Evolutionary conservation across 2,113 vertebrate genomes (phyloP).

Genomic region (Hippocampus comes): DNA sequence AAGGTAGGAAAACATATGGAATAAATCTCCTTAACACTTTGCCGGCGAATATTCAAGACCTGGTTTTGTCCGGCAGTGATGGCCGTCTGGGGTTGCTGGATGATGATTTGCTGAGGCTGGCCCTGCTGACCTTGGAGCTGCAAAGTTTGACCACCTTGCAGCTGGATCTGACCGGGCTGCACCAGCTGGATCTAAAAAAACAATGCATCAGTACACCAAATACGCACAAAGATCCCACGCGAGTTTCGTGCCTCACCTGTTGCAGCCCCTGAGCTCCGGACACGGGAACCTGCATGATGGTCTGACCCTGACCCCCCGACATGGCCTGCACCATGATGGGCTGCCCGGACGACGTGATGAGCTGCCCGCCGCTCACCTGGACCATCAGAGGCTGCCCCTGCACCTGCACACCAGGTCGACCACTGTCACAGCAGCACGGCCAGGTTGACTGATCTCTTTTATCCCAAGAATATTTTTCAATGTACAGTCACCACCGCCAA

Average conservation of each 20-base stretch:
- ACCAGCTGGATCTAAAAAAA: slow-evolving; percentile 81
- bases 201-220: not conserved
- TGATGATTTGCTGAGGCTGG: slow-evolving; percentile 96
- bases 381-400: slow-evolving; percentile 98
- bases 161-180: slow-evolving; percentile 95
- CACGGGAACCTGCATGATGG: slow-evolving; percentile 96
- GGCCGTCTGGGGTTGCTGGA: slow-evolving; percentile 97
- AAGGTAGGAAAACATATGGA: not conserved
- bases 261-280: slow-evolving; percentile 93
- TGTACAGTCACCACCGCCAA: not conserved
- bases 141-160: slow-evolving; percentile 93
- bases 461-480: not conserved
- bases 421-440: slow-evolving; percentile 21
- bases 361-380: slow-evolving; percentile 95
- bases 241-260: slow-evolving; percentile 75
- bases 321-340: slow-evolving; percentile 99
- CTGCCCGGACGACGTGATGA: slow-evolving; percentile 96
- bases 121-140: slow-evolving; percentile 96
- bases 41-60: slow-evolving; percentile 63
- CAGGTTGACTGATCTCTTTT: not conserved
- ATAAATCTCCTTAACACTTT: not conserved
- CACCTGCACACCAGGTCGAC: slow-evolving; percentile 71
- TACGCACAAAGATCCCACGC: too few species aligned
- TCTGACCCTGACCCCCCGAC: slow-evolving; percentile 92
- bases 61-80: slow-evolving; percentile 97